These are phyloP conservation scores for Ammodytes marinus DNA, from an alignment of 2,113 vertebrate genomes.

Conservation along the genomic window DNA sequence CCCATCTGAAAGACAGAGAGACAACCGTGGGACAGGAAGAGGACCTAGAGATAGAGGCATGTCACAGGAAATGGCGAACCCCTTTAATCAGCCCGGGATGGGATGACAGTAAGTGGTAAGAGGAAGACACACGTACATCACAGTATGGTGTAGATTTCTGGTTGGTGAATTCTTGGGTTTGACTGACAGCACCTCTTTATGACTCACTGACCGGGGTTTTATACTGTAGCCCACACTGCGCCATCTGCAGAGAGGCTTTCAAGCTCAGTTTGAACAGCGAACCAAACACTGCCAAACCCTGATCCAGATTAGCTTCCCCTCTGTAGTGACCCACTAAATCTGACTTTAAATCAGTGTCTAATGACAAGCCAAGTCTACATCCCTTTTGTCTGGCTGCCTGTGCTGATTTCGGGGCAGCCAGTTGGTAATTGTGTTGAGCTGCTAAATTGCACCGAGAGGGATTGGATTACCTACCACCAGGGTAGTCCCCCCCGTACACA, in stretches of 20 bases:
- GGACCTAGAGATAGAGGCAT: slow-evolving; percentile 22
- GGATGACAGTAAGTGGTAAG: slow-evolving; percentile 43
- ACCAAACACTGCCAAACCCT: slow-evolving; percentile 44
- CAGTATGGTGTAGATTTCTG: slow-evolving; percentile 36
- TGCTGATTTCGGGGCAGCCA: slow-evolving; percentile 39
- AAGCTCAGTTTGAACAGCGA: slow-evolving; percentile 23
- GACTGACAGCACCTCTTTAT: slow-evolving; percentile 65
- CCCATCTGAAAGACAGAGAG: slow-evolving; percentile 7
- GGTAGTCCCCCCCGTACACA: slow-evolving; percentile 45
- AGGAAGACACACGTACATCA: slow-evolving; percentile 31
- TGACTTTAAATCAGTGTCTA: slow-evolving; percentile 43
- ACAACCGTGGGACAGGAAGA: slow-evolving; percentile 57
- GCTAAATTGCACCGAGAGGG: slow-evolving; percentile 66
- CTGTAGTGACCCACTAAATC: slow-evolving; percentile 44
- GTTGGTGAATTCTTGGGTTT: slow-evolving; percentile 50
- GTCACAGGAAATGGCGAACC: slow-evolving; percentile 56
- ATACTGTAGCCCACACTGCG: slow-evolving; percentile 25
- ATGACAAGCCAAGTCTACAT: slow-evolving; percentile 31
- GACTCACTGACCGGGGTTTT: slow-evolving; percentile 62
- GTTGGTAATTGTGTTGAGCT: slow-evolving; percentile 73
- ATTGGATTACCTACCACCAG: slow-evolving; percentile 81
- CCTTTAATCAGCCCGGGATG: slow-evolving; percentile 51
- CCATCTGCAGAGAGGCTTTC: slow-evolving; percentile 42
- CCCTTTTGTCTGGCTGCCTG: slow-evolving; percentile 48
- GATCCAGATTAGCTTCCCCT: slow-evolving; percentile 64